phyloP scores from a whole-genome alignment of 2,888 invertebrate species.

The Caenorhabditis zanzibari region DNA sequence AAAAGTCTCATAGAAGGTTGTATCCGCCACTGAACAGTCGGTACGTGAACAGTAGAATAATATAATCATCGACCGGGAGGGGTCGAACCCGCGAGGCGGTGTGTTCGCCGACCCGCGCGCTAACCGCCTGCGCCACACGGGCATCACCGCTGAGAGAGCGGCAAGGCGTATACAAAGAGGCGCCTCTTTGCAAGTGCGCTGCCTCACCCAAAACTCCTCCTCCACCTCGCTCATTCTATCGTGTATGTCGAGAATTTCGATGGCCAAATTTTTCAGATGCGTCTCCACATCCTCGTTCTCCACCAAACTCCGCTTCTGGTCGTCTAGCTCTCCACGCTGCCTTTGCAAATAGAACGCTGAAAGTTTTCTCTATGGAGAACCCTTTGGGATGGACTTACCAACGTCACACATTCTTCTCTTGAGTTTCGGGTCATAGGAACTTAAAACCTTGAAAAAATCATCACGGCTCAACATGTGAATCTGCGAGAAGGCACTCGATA shows the following conservation, averaged over 20 bases:
- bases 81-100: slow-evolving; percentile 6
- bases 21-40: slow-evolving; percentile 66
- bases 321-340: slow-evolving; percentile 54
- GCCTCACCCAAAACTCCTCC: slow-evolving; percentile 56
- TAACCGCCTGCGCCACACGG: slow-evolving; percentile 52
- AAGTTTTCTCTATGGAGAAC: not conserved
- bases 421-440: slow-evolving; percentile 43
- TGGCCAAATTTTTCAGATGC: slow-evolving; percentile 35
- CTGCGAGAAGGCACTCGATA: slow-evolving; percentile 63
- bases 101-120: not conserved
- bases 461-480: slow-evolving; percentile 59
- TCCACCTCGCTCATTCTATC: slow-evolving; percentile 40
- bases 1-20: slow-evolving; percentile 66
- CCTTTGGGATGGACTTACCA: slow-evolving; percentile 12
- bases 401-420: slow-evolving; percentile 52
- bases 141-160: slow-evolving; percentile 3
- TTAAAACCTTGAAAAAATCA: slow-evolving; percentile 59
- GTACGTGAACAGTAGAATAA: slow-evolving; percentile 68
- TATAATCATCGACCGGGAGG: slow-evolving; percentile 59
- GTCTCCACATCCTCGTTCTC: slow-evolving; percentile 59
- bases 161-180: slow-evolving; percentile 21
- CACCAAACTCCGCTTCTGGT: slow-evolving; percentile 25
- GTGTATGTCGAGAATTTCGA: slow-evolving; percentile 32
- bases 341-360: slow-evolving; percentile 42
- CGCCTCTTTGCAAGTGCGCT: not conserved